Conservation (phyloP, 1,140 invertebrate genomes). For the Drosophila setifemur region DNA sequence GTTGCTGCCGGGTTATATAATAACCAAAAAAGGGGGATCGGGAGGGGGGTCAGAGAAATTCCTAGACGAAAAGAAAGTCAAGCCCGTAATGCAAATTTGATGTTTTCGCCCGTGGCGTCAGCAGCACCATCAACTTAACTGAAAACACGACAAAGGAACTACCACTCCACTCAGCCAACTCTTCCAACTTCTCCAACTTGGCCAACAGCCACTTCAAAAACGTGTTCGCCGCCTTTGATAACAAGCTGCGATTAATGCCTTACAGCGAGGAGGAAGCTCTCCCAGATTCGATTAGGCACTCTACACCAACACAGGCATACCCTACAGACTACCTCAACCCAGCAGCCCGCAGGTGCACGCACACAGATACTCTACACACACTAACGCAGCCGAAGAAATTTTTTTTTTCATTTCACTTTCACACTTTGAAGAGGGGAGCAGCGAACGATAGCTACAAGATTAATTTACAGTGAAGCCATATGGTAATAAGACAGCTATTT, state of each 20-base stretch:
- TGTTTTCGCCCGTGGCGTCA: slow-evolving; percentile 28
- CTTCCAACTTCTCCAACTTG: neutral
- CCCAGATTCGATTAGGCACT: slow-evolving; percentile 33
- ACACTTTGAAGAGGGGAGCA: slow-evolving; percentile 31
- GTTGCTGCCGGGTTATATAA: slow-evolving; percentile 24
- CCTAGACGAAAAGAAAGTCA: slow-evolving; percentile 40
- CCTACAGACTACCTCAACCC: neutral
- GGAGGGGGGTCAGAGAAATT: neutral
- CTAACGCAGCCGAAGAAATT: slow-evolving; percentile 40
- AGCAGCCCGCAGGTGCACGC: slow-evolving; percentile 16
- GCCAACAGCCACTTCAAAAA: slow-evolving; percentile 11
- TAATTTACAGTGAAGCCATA: neutral
- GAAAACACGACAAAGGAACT: slow-evolving; percentile 16
- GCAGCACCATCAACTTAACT: slow-evolving; percentile 22
- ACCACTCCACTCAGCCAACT: neutral
- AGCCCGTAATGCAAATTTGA: slow-evolving; percentile 42
- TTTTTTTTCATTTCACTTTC: slow-evolving; percentile 60
- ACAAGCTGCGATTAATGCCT: slow-evolving; percentile 43
- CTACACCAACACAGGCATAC: neutral
- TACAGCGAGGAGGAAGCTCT: slow-evolving; percentile 24
- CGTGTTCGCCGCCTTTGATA: slow-evolving; percentile 36
- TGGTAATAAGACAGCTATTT: neutral
- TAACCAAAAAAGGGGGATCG: neutral
- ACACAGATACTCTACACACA: neutral
- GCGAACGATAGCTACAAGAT: slow-evolving; percentile 27